Base-by-base conservation (phyloP, 2,113 vertebrate genomes). In the Upupa epops region DNA sequence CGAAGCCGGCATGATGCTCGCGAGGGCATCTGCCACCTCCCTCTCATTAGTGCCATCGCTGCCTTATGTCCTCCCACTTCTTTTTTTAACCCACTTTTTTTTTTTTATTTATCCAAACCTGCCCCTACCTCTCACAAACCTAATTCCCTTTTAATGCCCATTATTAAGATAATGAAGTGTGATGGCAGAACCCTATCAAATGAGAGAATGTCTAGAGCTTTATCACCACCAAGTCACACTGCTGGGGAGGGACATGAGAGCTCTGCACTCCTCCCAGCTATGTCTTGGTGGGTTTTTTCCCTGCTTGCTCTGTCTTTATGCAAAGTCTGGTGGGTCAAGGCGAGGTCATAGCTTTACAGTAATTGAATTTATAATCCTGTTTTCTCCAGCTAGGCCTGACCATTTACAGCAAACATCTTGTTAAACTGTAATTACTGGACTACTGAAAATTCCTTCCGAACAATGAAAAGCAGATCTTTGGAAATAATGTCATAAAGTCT, bases 151-250 rank as follows among this genome's bases (percentile, higher is more conserved):
- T 97, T 98, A 97, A 97, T 97, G 96, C 90, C 96, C 93, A 94
- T 97, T 97, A 96, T 98, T 98, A 98, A 97, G 97, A 98, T 98
- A 98, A 98, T 98, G 98, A 98, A 98, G 97, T 96, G 97, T 98
- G 97, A 98, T 98, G 98, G 98, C 98, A 97, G 97, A 96, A 96
- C 97, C 98, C 98, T 98, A 98, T 98, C 98, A 98, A 98, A 98
- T 98, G 98, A 98, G 98, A 92, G 98, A 98, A 98, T 90, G 98
- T 99, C 98, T 99, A 98, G 98, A 98, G 97, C 99, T 98, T 99
- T 99, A 99, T 99, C 98, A 98, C 98, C 96, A 88, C 96, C 96
- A 96, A 97, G 97, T 98, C 98, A 98, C 97, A 97, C 97, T 98
- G 97, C 97, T 98, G 97, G 97, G 98, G 97, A 98, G 97, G 98